Conservation (phyloP, 2,888 invertebrate species). For the Ennomos fuscantarius region DNA sequence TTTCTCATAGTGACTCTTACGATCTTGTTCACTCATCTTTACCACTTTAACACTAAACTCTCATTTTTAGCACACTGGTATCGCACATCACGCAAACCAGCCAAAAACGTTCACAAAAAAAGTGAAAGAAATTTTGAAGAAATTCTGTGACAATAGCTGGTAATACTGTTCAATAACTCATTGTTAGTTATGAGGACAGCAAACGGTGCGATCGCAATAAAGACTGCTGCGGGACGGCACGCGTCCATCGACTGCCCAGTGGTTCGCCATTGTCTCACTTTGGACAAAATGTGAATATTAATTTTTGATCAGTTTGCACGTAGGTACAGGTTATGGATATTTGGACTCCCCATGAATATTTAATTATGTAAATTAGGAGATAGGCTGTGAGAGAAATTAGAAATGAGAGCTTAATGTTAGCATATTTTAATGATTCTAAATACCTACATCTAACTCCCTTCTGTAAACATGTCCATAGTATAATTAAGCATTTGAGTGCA, state of each 20-base stretch:
- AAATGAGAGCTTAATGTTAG: constrained; percentile 24
- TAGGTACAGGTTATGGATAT: constrained; percentile 30
- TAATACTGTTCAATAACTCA: constrained; percentile 68
- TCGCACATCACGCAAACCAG: constrained; percentile 42
- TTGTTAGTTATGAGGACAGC: constrained; percentile 75
- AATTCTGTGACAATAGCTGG: constrained; percentile 41
- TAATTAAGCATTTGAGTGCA: constrained; percentile 6
- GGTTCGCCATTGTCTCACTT: constrained; percentile 65
- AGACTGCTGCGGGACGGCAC: constrained; percentile 64
- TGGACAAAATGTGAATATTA: constrained; percentile 79
- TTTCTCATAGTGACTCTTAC: constrained; percentile 66
- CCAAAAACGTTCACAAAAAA: constrained; percentile 9
- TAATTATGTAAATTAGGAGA: constrained; percentile 31
- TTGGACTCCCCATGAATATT: constrained; percentile 34
- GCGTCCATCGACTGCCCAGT: constrained; percentile 63
- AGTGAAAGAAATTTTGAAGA: constrained; percentile 32
- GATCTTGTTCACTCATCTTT: constrained; percentile 76
- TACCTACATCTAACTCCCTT: constrained; percentile 15
- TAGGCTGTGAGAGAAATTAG: constrained; percentile 32
- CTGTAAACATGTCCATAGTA: constrained; percentile 12
- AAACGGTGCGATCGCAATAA: constrained; percentile 75
- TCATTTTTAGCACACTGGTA: constrained; percentile 40
- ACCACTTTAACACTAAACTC: constrained; percentile 42
- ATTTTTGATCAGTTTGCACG: constrained; percentile 50
- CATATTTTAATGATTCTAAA: constrained; percentile 14